phyloP scores from a whole-genome alignment of 2,113 vertebrate genomes.

The Pogonocichla stellata region DNA sequence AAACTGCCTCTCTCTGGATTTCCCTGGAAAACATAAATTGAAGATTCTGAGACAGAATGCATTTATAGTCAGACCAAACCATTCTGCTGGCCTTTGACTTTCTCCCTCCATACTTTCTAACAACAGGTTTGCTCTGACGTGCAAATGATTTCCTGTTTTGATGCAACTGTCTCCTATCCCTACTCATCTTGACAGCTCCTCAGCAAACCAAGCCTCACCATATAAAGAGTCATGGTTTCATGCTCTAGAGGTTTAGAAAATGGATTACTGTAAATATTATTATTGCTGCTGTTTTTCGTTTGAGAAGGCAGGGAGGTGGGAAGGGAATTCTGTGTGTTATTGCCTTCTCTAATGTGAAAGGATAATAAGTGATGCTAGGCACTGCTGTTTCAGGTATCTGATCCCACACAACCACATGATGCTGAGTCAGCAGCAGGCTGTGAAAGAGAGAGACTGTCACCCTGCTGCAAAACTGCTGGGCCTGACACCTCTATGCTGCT shows the following conservation, averaged over 20 bases:
- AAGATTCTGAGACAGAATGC: neutral
- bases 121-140: neutral
- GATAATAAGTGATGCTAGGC: neutral
- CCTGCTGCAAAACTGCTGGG: slow-evolving; percentile 90
- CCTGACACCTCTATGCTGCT: slow-evolving; percentile 89
- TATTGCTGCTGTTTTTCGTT: neutral
- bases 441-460: slow-evolving; percentile 93
- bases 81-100: neutral
- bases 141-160: neutral
- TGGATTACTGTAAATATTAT: neutral
- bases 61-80: neutral
- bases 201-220: neutral
- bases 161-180: neutral
- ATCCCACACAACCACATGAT: slow-evolving; percentile 97
- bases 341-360: neutral
- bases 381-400: slow-evolving; percentile 83
- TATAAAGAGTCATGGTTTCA: neutral
- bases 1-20: neutral
- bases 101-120: neutral
- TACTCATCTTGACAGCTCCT: neutral
- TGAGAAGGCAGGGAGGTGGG: neutral
- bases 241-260: neutral
- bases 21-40: neutral
- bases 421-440: slow-evolving; percentile 89
- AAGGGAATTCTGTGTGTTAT: neutral